Base-by-base conservation (phyloP, 2,113 vertebrate species). In the Paedocypris sp. region DNA sequence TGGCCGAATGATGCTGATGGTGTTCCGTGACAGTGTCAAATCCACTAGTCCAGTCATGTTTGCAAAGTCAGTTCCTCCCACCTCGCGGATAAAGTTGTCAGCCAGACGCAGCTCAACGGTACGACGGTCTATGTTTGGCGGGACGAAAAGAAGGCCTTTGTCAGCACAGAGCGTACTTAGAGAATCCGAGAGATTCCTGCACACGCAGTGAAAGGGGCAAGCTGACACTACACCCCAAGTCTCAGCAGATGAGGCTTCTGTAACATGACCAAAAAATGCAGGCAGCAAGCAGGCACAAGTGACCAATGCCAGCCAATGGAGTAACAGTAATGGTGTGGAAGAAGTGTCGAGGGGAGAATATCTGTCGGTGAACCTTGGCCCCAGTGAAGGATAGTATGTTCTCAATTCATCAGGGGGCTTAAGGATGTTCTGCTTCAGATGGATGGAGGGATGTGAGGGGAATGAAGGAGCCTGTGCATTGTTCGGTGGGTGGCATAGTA, bases 141-240 rank as follows among this genome's bases (percentile, higher is more conserved):
- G 91, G 20, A 94, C 87, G 0, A 90, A 93, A 31, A 94, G 85
- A 23, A 94, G 87, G 20, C 92, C 91, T 67, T 92, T 93, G 80
- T 94, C 89, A 35, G 91, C 91, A 2, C 92, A 94, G 10, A 94
- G 89, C 1, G 91, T 94, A 79, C 91, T 92, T 25, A 94, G 88
- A 0, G 92, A 91, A 64, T 93, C 90, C 0, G 91, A 93, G 29
- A 93, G 86, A 77, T 94, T 94, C 61, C 91, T 88, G 75, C 91
- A 94, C 48, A 91, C 85, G 6, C 92, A 95, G 78, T 90, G 90
- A 68, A 90, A 87, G 3, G 92, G 90, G 66, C 92, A 94, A 66
- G 82, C 66, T 0, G 85, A 85, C 43, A 87, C 85, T 53, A 82
- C 71, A 3, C 85, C 85, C 85, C 85, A 87, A 35, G 84, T 86